phyloP scores from a whole-genome alignment of 2,888 invertebrate genomes.

The Pseudoips prasinana region DNA sequence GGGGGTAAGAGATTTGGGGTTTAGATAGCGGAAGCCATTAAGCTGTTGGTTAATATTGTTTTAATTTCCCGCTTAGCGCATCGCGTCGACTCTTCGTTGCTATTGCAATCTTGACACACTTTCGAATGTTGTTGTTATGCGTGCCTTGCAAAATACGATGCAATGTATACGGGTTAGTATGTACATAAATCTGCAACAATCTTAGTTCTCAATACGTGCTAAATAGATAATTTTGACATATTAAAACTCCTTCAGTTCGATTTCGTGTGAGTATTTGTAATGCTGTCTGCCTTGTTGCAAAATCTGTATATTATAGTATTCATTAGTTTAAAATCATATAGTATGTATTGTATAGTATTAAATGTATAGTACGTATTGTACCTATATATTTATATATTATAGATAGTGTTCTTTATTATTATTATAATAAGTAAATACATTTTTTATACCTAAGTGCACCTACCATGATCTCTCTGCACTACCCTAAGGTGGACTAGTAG shows the following conservation, averaged over 20 bases:
- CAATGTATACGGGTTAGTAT: constrained; percentile 48
- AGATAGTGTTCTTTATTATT: too few species aligned
- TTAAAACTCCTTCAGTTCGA: constrained; percentile 19
- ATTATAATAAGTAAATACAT: too few species aligned
- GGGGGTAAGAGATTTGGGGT: too few species aligned
- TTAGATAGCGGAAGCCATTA: too few species aligned
- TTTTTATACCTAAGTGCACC: too few species aligned
- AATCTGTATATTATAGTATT: too few species aligned
- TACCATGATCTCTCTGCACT: too few species aligned
- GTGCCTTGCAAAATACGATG: constrained; percentile 71
- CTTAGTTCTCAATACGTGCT: constrained; percentile 20
- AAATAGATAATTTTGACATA: constrained; percentile 19
- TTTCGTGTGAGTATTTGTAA: constrained; percentile 24
- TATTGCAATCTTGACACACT: constrained; percentile 79
- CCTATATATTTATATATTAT: too few species aligned
- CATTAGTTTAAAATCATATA: too few species aligned
- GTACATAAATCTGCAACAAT: constrained; percentile 36
- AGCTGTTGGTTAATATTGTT: neutral
- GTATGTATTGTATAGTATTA: too few species aligned
- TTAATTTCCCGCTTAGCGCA: constrained; percentile 56
- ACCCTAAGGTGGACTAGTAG: too few species aligned
- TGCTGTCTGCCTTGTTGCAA: constrained; percentile 19
- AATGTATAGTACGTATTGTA: too few species aligned
- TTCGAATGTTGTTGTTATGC: constrained; percentile 76
- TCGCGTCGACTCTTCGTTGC: constrained; percentile 54